Conservation (phyloP, 1,140 invertebrate species). For the Pseudobourletiella spinata region DNA sequence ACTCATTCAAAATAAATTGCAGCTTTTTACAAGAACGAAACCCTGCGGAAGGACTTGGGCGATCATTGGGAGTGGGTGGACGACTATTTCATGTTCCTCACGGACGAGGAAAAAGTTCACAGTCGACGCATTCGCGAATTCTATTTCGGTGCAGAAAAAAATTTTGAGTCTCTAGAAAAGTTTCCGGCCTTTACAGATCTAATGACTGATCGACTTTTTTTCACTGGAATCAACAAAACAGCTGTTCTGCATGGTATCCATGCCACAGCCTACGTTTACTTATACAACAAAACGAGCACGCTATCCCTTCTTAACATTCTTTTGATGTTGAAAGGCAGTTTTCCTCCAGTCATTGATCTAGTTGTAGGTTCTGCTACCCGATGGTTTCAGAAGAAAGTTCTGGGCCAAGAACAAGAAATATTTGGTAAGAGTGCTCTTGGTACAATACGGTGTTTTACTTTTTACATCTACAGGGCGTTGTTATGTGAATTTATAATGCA, state of each 20-base stretch:
- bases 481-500: too few species aligned
- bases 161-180: neutral
- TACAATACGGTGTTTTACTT: neutral
- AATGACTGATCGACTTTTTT: slow-evolving; percentile 17
- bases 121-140: slow-evolving; percentile 6
- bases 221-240: neutral
- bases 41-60: neutral
- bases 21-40: slow-evolving; percentile 14
- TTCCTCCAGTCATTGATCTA: slow-evolving; percentile 1
- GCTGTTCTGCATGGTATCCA: neutral
- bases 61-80: slow-evolving; percentile 8
- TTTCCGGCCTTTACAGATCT: slow-evolving; percentile 7
- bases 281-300: slow-evolving; percentile 9
- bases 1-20: neutral
- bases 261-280: slow-evolving; percentile 9
- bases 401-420: slow-evolving; percentile 5
- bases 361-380: neutral
- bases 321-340: slow-evolving; percentile 8
- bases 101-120: neutral
- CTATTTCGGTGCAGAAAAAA: slow-evolving; percentile 10
- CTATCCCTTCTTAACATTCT: slow-evolving; percentile 16
- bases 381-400: slow-evolving; percentile 10
- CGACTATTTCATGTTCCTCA: slow-evolving; percentile 1
- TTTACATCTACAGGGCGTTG: too few species aligned
- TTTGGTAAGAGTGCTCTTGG: neutral